Evolutionary conservation across 1,140 invertebrate species (phyloP).

Genomic region (Probaryconus sp.): DNA sequence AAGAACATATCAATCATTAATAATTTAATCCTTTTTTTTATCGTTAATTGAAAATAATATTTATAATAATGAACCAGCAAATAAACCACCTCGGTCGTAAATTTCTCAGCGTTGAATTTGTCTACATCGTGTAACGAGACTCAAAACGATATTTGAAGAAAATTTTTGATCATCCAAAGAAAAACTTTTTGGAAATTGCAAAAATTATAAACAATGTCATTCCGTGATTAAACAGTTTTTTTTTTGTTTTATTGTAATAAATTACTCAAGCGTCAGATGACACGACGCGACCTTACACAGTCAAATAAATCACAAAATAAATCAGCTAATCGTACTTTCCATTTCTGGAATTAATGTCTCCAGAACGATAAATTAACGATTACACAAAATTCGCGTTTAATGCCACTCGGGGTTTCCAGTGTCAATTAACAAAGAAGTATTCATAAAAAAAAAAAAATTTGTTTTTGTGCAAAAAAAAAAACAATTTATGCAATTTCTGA

Average conservation of each 20-base stretch:
- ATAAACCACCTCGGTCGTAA: constrained; percentile 17
- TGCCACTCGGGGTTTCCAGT: too few relatives aligned
- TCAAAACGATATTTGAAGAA: constrained; percentile 36
- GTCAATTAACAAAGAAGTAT: too few relatives aligned
- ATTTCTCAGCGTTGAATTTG: constrained; percentile 11
- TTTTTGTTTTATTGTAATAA: constrained; percentile 25
- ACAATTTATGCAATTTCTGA: neutral
- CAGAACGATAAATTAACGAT: constrained; percentile 34
- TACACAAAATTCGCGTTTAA: constrained; percentile 28
- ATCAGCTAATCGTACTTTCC: constrained; percentile 32
- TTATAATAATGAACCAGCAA: constrained; percentile 16
- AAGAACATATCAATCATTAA: constrained; percentile 31
- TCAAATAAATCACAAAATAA: constrained; percentile 34
- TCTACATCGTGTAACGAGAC: neutral
- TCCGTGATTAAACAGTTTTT: too few relatives aligned
- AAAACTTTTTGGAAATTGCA: too few relatives aligned
- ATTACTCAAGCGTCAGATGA: constrained; percentile 30
- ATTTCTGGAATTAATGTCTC: constrained; percentile 24
- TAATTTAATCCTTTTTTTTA: constrained; percentile 24
- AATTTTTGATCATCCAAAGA: too few relatives aligned
- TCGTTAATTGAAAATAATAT: constrained; percentile 42
- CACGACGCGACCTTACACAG: constrained; percentile 33
- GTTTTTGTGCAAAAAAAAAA: too few relatives aligned
- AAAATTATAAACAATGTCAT: too few relatives aligned
- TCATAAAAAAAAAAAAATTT: too few relatives aligned